Evolutionary conservation across 64 coral and sea anemone species (phyloP), one percentile per base, ranked within the genome.

Genomic region (Stylophora pistillata): DNA sequence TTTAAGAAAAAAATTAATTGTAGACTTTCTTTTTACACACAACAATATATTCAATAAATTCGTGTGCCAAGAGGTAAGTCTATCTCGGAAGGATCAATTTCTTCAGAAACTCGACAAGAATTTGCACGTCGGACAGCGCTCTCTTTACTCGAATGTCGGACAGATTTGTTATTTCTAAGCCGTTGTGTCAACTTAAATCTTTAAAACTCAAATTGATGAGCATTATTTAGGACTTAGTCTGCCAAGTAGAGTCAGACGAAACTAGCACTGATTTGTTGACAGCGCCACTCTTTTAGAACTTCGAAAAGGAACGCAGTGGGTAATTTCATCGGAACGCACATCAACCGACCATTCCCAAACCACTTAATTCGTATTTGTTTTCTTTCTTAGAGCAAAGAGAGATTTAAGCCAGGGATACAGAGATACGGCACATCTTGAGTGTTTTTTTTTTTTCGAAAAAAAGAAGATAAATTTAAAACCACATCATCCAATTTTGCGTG

Each of bases 281-380:
- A 21, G 33, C 16, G 14, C 17, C 61, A 83, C 68, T 83, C 60
- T 70, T 68, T 33, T 20, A 69, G 21, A 63, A 83, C 37, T 84
- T 84, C 37, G 32, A 71, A 84, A 69, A 21, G 61, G 62, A 84
- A 84, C 78, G 12, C 80, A 62, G 61, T 84, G 17, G 32, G 80
- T 27, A 69, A 53, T 69, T 84, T 69, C 61, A 54, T 53, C 58
- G 80, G 60, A 69, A 70, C 62, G 60, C 12, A 25, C 23, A 26
- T 21, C 23, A 84, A 64, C 20, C 5, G 4, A 41, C 37, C 37
- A 41, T 6, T 41, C 37, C 37, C 6, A 6, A 41, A 41, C 37
- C 2, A 41, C 2, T 41, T 41, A 2, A 41, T 41, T 41, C 2
- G 37, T 41, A 41, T 41, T 41, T 41, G 37, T 41, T 41, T 41